Conservation (phyloP, 2,113 vertebrate genomes). For the Aegithalos caudatus region DNA sequence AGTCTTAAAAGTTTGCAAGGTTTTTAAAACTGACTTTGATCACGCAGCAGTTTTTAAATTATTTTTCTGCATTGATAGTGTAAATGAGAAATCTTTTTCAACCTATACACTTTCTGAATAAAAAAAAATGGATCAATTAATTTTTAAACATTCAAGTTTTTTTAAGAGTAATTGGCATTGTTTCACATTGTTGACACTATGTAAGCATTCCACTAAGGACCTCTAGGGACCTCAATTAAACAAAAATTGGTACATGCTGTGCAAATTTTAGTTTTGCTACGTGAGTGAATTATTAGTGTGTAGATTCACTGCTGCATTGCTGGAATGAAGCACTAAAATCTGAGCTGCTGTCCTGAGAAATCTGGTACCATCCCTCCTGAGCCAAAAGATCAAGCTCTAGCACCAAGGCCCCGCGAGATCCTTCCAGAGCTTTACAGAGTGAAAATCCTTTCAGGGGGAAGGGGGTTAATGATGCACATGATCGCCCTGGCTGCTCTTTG, state of each 20-base stretch:
- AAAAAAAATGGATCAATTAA: background rate
- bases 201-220: background rate
- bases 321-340: background rate
- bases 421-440: background rate
- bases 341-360: background rate
- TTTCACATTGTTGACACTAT: background rate
- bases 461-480: accelerated
- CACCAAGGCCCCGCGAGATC: accelerated
- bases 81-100: background rate
- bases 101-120: background rate
- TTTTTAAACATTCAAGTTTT: background rate
- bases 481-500: background rate
- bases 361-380: background rate
- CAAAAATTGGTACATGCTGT: background rate
- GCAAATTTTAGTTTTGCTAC: background rate
- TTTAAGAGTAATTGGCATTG: background rate
- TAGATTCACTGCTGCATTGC: background rate
- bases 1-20: too few species aligned
- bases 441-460: background rate
- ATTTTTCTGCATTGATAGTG: background rate
- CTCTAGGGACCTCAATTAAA: background rate
- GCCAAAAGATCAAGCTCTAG: background rate
- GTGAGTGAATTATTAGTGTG: background rate
- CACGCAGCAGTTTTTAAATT: accelerated
- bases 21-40: background rate